Conservation (phyloP, 2,888 invertebrate genomes). For the Trichogramma evanescens region DNA sequence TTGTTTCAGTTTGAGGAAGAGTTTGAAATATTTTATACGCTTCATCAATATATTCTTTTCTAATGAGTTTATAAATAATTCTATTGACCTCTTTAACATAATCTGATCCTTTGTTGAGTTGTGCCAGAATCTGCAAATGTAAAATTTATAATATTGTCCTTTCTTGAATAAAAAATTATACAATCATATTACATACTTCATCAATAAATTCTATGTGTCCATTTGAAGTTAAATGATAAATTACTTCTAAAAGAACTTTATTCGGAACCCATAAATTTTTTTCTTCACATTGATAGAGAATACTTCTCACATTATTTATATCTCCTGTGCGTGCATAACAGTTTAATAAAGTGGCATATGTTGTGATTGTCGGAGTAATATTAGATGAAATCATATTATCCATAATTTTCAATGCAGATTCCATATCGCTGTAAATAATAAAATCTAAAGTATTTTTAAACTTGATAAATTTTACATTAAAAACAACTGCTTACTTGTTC, state of each 20-base stretch:
- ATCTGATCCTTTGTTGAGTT: background rate
- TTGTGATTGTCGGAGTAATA: constrained; percentile 67
- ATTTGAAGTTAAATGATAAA: constrained; percentile 60
- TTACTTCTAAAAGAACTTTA: constrained; percentile 66
- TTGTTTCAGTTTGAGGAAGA: background rate
- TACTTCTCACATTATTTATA: constrained; percentile 54
- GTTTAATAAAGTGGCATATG: constrained; percentile 68
- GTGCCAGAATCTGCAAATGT: background rate
- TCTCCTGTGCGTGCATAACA: constrained; percentile 74
- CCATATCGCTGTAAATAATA: constrained; percentile 59
- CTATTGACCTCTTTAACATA: constrained; percentile 1
- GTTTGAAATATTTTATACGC: constrained; percentile 8
- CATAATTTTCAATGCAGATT: constrained; percentile 71
- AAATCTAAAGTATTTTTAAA: background rate
- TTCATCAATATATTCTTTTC: background rate
- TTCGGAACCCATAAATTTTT: constrained; percentile 64
- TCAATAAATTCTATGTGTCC: constrained; percentile 62
- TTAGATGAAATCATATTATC: constrained; percentile 73
- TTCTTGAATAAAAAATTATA: background rate
- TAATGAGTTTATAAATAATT: constrained; percentile 3
- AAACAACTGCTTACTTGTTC: background rate
- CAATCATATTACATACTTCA: constrained; percentile 35
- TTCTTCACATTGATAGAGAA: constrained; percentile 56
- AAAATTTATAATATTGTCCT: background rate
- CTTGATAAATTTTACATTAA: constrained; percentile 14